phyloP scores from a whole-genome alignment of 2,888 invertebrate species.

The Argyresthia albistria region DNA sequence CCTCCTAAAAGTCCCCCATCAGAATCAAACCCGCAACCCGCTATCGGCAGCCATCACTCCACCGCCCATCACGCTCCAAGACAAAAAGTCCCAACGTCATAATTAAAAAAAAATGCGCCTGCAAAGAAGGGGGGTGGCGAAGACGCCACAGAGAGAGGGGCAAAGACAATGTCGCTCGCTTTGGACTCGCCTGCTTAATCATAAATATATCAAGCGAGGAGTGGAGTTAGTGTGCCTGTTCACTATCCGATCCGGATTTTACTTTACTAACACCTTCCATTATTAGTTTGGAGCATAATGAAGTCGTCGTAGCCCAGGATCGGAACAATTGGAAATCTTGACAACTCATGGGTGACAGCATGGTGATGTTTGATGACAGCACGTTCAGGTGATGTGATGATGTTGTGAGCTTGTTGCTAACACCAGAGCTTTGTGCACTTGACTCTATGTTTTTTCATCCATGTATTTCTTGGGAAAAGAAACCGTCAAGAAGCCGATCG shows the following conservation, averaged over 20 bases:
- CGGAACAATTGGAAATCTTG: no score
- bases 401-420: no score
- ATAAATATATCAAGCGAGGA: constrained; percentile 68
- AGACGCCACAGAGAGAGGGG: constrained; percentile 54
- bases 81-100: constrained; percentile 70
- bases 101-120: constrained; percentile 72
- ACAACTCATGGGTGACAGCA: no score
- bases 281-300: no score
- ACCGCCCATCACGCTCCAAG: constrained; percentile 27
- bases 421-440: no score
- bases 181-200: constrained; percentile 64
- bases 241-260: constrained; percentile 13
- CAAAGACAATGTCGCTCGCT: constrained; percentile 59
- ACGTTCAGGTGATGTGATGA: no score
- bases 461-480: no score
- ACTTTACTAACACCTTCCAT: no score
- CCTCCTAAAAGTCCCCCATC: not conserved
- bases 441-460: no score
- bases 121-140: constrained; percentile 66
- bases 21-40: not conserved
- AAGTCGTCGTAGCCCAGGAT: no score
- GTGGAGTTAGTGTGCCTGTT: constrained; percentile 25
- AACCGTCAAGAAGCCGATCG: no score
- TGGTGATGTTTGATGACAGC: no score
- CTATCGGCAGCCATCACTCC: not conserved